phyloP scores from a whole-genome alignment of 1,140 invertebrate genomes.

The Bombus superbus region DNA sequence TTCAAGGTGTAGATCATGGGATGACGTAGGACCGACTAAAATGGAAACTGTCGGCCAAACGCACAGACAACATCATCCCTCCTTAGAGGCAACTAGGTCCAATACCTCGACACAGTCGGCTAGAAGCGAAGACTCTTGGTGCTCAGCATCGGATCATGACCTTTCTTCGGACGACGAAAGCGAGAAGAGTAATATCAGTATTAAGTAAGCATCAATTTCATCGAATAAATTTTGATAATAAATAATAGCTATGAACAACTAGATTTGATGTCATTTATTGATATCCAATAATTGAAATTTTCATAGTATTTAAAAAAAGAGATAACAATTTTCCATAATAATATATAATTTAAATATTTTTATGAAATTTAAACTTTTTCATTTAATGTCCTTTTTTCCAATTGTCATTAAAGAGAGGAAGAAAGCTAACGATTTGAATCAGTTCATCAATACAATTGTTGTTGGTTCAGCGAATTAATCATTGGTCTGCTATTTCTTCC shows the following conservation, averaged over 20 bases:
- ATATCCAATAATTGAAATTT: background rate
- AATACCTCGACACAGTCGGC: conserved; percentile 81
- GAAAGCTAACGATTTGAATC: background rate
- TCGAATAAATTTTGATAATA: background rate
- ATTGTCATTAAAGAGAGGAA: background rate
- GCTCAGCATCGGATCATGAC: conserved; percentile 85
- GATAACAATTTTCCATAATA: background rate
- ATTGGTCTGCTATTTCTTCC: background rate
- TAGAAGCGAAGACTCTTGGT: conserved; percentile 85
- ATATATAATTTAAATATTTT: background rate
- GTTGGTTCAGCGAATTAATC: conserved; percentile 16
- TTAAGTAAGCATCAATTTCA: conserved; percentile 80
- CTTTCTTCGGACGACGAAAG: conserved; percentile 86
- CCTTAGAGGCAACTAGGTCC: conserved; percentile 78
- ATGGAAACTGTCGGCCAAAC: conserved; percentile 77
- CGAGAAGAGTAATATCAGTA: conserved; percentile 84
- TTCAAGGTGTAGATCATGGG: conserved; percentile 84
- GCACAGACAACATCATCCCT: conserved; percentile 73
- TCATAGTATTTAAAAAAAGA: background rate
- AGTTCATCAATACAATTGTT: background rate
- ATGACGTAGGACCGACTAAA: conserved; percentile 82
- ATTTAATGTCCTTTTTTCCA: background rate
- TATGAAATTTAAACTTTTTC: background rate
- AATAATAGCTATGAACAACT: background rate
- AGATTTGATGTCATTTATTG: background rate